Evolutionary conservation across 1,140 invertebrate species (phyloP), one percentile per base, ranked within the genome.

Genomic region (Listronotus oregonensis): DNA sequence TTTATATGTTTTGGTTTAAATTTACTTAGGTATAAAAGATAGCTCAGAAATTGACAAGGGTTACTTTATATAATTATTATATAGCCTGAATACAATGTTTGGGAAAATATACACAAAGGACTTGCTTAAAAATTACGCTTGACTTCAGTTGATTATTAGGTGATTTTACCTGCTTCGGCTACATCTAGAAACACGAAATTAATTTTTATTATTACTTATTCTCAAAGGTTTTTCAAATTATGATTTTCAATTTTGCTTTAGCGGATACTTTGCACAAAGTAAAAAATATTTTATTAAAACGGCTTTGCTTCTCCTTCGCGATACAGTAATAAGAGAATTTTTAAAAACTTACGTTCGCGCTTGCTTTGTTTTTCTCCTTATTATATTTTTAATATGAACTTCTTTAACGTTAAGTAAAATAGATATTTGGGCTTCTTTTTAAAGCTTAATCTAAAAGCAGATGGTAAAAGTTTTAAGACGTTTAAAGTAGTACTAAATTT

Each of bases 181-280:
- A 15, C 7, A 14, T 14, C 7, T n/a, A n/a, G n/a, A 49, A 49
- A 12, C 3, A 49, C 18, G 10, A 49, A 49, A 49, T 27, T 17
- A 21, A 49, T 27, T 49, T n/a, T 49, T 49, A 49, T 18, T 49
- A 49, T 49, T 49, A 49, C 46, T 49, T 49, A 49, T 49, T 49
- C 46, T 49, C 46, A 49, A 49, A 49, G 46, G 46, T 49, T 18
- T 5, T 49, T 27, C 18, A 49, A 49, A 49, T 49, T 49, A 49
- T 49, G 46, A 21, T 27, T 21, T 27, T 18, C 46, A 49, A 49
- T 49, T 49, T 49, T 7, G 46, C 46, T 49, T 37, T 37, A 37
- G 8, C 34, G 18, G 17, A 49, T 49, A 12, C 46, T 6, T 21
- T 49, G 46, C 46, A 18, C 46, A 49, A 49, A 49, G 11, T 21